These are phyloP conservation scores for Cerceris rybyensis DNA, from an alignment of 2,888 invertebrate genomes.

Conservation along the genomic window DNA sequence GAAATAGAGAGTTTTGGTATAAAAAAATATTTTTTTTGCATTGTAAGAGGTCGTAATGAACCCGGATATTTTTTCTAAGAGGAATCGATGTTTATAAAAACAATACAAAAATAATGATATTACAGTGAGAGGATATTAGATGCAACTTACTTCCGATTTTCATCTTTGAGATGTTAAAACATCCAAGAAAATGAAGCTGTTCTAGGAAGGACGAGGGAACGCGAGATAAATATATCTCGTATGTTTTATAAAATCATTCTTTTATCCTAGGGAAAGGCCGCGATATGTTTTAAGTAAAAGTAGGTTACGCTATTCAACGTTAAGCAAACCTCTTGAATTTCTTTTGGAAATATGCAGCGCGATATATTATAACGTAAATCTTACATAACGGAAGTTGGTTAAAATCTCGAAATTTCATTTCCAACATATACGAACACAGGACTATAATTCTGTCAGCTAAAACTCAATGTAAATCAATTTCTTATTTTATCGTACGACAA, in stretches of 20 bases:
- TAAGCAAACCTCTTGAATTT: not conserved
- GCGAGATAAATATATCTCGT: conserved; percentile 1
- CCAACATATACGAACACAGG: not conserved
- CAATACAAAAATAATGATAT: too few species aligned
- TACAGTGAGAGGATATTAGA: too few species aligned
- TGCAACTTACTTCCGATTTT: too few species aligned
- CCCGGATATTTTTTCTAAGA: too few species aligned
- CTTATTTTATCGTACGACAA: not conserved
- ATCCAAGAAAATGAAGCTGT: not conserved
- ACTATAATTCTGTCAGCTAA: too few species aligned
- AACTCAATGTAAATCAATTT: not conserved
- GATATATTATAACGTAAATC: not conserved
- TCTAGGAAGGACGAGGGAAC: not conserved
- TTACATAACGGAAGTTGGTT: not conserved
- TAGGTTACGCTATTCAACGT: conserved; percentile 3
- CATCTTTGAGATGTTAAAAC: too few species aligned
- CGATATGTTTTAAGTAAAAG: conserved; percentile 4
- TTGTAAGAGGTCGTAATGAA: too few species aligned
- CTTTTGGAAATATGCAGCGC: not conserved
- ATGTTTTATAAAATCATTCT: conserved; percentile 11
- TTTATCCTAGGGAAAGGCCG: not conserved
- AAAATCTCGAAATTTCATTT: not conserved
- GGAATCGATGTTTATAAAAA: too few species aligned
- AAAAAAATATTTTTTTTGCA: too few species aligned
- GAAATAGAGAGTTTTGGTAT: too few species aligned